Evolutionary conservation across 2,888 invertebrate species (phyloP).

Genomic region (Blastobasis lacticolella): DNA sequence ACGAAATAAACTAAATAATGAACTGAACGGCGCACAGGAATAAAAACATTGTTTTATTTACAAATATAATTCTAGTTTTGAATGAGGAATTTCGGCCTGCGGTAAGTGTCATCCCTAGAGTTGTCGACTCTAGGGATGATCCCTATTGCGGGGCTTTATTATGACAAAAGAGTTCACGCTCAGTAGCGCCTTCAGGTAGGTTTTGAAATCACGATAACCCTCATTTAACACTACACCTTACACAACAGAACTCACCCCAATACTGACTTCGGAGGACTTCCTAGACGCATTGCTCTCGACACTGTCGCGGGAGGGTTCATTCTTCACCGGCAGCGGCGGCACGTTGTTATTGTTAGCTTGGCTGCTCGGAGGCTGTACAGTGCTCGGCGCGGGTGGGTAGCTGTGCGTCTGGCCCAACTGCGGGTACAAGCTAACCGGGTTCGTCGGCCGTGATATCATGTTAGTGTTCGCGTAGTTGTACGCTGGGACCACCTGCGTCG

Average conservation of each 20-base stretch:
- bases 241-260: conserved; percentile 28
- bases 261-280: conserved; percentile 51
- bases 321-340: conserved; percentile 22
- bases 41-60: too few species aligned
- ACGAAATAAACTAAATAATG: too few species aligned
- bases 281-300: conserved; percentile 39
- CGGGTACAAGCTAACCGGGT: conserved; percentile 43
- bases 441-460: conserved; percentile 52
- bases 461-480: conserved; percentile 62
- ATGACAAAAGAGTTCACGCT: too few species aligned
- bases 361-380: not conserved
- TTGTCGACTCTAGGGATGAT: too few species aligned
- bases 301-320: conserved; percentile 38
- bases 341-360: conserved; percentile 24
- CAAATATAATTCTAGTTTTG: too few species aligned
- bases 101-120: too few species aligned
- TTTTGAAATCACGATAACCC: too few species aligned
- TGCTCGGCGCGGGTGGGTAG: conserved; percentile 32
- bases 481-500: conserved; percentile 22
- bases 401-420: conserved; percentile 42
- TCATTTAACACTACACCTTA: too few species aligned
- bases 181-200: too few species aligned
- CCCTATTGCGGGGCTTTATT: too few species aligned
- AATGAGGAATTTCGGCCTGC: too few species aligned
- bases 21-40: too few species aligned